Evolutionary conservation across 2,888 invertebrate species (phyloP).

Genomic region (Drosophila kanekoi): DNA sequence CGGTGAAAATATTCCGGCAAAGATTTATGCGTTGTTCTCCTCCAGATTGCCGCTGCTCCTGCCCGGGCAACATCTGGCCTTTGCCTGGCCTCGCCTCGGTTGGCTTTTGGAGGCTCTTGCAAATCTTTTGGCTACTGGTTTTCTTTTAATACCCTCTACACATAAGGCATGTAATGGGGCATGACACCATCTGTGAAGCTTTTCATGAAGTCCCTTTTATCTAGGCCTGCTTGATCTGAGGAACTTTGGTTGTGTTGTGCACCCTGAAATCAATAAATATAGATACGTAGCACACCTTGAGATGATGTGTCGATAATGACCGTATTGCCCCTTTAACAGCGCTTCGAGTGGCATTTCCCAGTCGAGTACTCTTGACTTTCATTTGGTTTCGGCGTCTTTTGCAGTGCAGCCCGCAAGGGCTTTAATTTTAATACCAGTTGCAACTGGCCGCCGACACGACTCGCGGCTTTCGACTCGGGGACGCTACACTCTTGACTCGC

Average conservation of each 20-base stretch:
- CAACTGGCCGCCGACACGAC: conserved; percentile 17
- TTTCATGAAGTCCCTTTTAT: no score
- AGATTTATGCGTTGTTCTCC: conserved; percentile 72
- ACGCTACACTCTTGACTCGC: background rate
- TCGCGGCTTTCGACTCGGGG: conserved; percentile 1
- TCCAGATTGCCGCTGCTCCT: conserved; percentile 19
- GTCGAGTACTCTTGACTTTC: background rate
- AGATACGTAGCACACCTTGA: background rate
- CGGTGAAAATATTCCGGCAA: conserved; percentile 63
- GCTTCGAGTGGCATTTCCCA: background rate
- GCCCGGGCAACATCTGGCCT: conserved; percentile 11
- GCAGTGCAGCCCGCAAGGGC: conserved; percentile 49
- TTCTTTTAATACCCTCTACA: conserved; percentile 23
- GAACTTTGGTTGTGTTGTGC: no score
- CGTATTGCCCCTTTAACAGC: background rate
- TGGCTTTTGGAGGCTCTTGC: conserved; percentile 25
- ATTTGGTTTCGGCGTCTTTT: conserved; percentile 28
- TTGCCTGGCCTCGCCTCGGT: conserved; percentile 3
- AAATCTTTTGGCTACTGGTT: conserved; percentile 70
- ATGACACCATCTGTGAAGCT: background rate
- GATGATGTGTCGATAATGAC: background rate
- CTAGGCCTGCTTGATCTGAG: no score
- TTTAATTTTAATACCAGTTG: conserved; percentile 64
- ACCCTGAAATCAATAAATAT: background rate
- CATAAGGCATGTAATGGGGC: background rate